A percentile compares a stretch with the other conserved stretches of the same genome.
Evolutionary conservation across 2,797 vertebrate species (phyloP).

Genomic region (Halcyon smyrnensis): DNA sequence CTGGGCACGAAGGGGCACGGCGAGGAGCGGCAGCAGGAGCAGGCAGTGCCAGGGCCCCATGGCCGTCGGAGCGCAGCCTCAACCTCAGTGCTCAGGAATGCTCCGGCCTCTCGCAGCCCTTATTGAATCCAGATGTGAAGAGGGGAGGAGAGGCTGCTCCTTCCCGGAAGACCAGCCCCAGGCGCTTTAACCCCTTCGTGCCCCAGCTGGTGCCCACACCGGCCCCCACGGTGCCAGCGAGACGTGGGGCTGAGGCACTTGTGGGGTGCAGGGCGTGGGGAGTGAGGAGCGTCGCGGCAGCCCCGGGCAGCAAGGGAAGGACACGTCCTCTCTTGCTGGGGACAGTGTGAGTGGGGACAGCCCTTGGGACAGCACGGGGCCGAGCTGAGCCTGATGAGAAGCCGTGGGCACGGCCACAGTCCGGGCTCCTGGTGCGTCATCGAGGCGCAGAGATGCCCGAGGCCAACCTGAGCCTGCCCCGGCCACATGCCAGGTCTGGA

Average conservation of each 20-base stretch:
- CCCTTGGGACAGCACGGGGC: not conserved
- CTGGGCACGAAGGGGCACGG: slow-evolving; percentile 74
- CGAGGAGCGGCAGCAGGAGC: slow-evolving; percentile 78
- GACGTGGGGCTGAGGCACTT: fast-evolving
- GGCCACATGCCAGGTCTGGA: fast-evolving
- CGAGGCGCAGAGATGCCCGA: fast-evolving
- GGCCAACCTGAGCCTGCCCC: not conserved
- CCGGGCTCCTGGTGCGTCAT: not conserved
- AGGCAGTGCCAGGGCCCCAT: slow-evolving; percentile 79
- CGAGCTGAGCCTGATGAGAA: too few species aligned
- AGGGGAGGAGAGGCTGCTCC: slow-evolving; percentile 31
- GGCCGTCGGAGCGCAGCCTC: slow-evolving; percentile 43
- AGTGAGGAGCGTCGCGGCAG: not conserved
- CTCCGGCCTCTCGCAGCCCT: slow-evolving; percentile 45
- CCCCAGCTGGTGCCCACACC: not conserved
- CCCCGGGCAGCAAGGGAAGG: not conserved
- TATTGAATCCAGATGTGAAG: slow-evolving; percentile 76
- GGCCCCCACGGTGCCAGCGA: fast-evolving
- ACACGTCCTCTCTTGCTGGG: not conserved
- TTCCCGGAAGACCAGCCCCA: not conserved
- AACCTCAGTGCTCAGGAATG: slow-evolving; percentile 85
- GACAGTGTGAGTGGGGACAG: not conserved
- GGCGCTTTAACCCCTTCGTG: slow-evolving; percentile 59
- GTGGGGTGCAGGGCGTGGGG: not conserved
- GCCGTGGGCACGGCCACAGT: not conserved